Percentiles rank a stretch among this genome's conserved stretches.
These are phyloP conservation scores for Portevinia maculata DNA, from an alignment of 2,888 invertebrate genomes.

Conservation along the genomic window DNA sequence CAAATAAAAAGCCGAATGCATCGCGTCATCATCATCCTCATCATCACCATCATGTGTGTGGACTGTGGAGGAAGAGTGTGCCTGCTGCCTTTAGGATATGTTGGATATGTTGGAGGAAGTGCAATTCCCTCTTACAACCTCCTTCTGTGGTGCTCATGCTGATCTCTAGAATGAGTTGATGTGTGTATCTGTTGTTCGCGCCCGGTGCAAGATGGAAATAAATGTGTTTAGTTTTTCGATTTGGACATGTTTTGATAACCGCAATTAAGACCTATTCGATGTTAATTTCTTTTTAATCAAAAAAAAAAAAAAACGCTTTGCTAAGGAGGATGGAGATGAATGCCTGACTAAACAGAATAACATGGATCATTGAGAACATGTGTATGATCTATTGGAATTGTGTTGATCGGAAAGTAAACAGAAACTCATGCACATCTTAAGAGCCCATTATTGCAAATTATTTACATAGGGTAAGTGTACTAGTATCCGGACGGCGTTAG, in stretches of 20 bases:
- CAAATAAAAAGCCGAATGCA: conserved; percentile 41
- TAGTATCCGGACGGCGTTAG: too few species aligned
- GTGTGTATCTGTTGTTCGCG: conserved; percentile 18
- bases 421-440: conserved; percentile 10
- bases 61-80: background rate
- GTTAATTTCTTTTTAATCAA: conserved; percentile 50
- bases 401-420: conserved; percentile 60
- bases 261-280: conserved; percentile 65
- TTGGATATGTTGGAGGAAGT: conserved; percentile 66
- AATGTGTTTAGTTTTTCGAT: conserved; percentile 54
- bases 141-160: conserved; percentile 44
- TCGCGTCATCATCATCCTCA: background rate
- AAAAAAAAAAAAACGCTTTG: conserved; percentile 11
- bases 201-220: conserved; percentile 9
- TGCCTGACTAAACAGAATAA: conserved; percentile 52
- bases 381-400: conserved; percentile 42
- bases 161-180: conserved; percentile 63
- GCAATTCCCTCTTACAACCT: conserved; percentile 68
- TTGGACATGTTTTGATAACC: conserved; percentile 70
- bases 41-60: too few species aligned
- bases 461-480: too few species aligned
- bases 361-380: conserved; percentile 10
- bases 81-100: conserved; percentile 40
- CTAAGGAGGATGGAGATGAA: conserved; percentile 16
- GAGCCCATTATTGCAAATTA: conserved; percentile 44